Percentiles rank a stretch among this genome's conserved stretches.
Evolutionary conservation across 2,888 invertebrate genomes (phyloP).

Genomic region (Cephus sareptanus): DNA sequence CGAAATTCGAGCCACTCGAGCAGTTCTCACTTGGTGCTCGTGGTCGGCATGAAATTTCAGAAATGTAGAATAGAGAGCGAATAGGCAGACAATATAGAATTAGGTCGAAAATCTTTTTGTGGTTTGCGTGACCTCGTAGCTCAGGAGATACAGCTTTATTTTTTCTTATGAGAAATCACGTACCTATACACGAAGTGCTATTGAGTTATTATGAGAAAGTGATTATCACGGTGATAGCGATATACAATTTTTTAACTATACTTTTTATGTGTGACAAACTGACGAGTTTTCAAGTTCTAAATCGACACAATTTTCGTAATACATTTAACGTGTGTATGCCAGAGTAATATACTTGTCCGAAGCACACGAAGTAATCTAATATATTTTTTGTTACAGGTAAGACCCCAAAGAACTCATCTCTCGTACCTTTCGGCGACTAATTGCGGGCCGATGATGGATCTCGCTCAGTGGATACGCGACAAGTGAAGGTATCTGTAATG

Average conservation of each 20-base stretch:
- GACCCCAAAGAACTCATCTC: not conserved
- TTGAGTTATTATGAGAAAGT: not conserved
- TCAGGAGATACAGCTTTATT: not conserved
- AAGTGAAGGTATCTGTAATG: not conserved
- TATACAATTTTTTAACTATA: not conserved
- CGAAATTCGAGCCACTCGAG: slow-evolving; percentile 13
- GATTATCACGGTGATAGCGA: not conserved
- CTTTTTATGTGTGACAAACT: not conserved
- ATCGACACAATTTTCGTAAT: not conserved
- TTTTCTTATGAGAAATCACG: not conserved
- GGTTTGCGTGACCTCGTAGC: no score
- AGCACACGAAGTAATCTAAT: not conserved
- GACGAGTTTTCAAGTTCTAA: not conserved
- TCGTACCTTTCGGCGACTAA: not conserved
- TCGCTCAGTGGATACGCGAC: not conserved
- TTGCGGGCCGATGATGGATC: not conserved
- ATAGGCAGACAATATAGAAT: no score
- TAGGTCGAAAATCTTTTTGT: no score
- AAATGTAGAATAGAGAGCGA: not conserved
- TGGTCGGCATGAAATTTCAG: not conserved
- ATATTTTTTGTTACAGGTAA: not conserved
- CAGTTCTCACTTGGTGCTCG: not conserved
- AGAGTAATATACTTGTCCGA: not conserved
- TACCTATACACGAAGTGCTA: not conserved
- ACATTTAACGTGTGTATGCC: not conserved